Evolutionary conservation across 2,113 vertebrate species (phyloP).

Genomic region (Balaenoptera acutorostrata): DNA sequence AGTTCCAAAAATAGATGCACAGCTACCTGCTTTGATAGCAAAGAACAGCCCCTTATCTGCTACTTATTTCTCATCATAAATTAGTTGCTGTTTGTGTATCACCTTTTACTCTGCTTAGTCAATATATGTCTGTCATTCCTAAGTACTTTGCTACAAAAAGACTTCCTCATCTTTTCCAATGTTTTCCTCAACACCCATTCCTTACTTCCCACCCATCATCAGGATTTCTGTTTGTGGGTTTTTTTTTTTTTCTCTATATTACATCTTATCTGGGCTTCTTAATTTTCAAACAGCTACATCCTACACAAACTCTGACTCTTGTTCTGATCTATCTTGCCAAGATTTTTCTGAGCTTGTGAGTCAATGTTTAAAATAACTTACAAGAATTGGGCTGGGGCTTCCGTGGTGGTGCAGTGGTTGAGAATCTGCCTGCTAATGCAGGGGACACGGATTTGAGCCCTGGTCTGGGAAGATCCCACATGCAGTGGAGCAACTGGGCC

Average conservation of each 20-base stretch:
- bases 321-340: neutral
- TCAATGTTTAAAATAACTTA: slow-evolving; percentile 16
- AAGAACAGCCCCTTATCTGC: neutral
- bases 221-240: neutral
- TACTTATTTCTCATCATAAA: neutral
- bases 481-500: too few relatives aligned
- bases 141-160: neutral
- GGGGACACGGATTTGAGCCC: too few relatives aligned
- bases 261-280: neutral
- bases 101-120: neutral
- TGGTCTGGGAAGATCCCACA: too few relatives aligned
- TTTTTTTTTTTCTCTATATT: neutral
- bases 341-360: neutral
- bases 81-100: neutral
- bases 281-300: neutral
- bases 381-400: neutral
- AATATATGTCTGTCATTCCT: neutral
- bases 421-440: too few relatives aligned
- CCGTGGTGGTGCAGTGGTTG: too few relatives aligned
- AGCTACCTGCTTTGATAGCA: neutral
- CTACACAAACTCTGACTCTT: neutral
- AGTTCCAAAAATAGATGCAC: neutral
- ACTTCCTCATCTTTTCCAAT: neutral
- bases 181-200: neutral
- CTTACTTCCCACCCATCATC: neutral